Base-by-base conservation (phyloP, 2,888 invertebrate genomes). In the Oxyteleia sp. region DNA sequence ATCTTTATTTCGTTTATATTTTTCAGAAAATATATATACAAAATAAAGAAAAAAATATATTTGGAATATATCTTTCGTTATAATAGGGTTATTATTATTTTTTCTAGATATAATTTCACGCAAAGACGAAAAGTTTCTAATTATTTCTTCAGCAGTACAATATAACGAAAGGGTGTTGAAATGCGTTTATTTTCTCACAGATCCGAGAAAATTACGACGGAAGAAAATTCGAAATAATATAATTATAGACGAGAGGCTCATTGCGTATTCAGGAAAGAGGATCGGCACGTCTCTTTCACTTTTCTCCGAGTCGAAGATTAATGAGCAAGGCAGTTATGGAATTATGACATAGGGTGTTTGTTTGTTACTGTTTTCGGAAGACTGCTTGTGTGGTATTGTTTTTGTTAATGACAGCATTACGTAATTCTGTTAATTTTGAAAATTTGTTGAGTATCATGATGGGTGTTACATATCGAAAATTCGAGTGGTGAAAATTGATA, bases 61-160 rank as follows among this genome's bases (percentile, higher is more conserved):
- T n/a, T n/a, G n/a, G n/a, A n/a, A n/a, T n/a, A n/a, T n/a, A n/a
- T n/a, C n/a, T n/a, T n/a, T n/a, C n/a, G n/a, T n/a, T n/a, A n/a
- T n/a, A n/a, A n/a, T n/a, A n/a, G n/a, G n/a, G n/a, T n/a, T n/a
- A n/a, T n/a, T n/a, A n/a, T n/a, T n/a, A n/a, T n/a, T n/a, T n/a
- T n/a, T n/a, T n/a, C n/a, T n/a, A n/a, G n/a, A n/a, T 29, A 16
- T 45, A 41, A 26, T 35, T 57, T 1, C 1, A 59, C n/a, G n/a
- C n/a, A n/a, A n/a, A 61, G 35, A 35, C 10, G 35, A 61, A 20
- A 45, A 38, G 61, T 61, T 63, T 18, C 16, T 11, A 16, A 57
- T 16, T 11, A 57, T 32, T 32, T 32, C 5, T 32, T 32, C 10
- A 10, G 8, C 8, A 8, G 32, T 32, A 32, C 10, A 32, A 32